Conservation (phyloP, 2,113 vertebrate species). For the Pomatorhinus ruficollis region DNA sequence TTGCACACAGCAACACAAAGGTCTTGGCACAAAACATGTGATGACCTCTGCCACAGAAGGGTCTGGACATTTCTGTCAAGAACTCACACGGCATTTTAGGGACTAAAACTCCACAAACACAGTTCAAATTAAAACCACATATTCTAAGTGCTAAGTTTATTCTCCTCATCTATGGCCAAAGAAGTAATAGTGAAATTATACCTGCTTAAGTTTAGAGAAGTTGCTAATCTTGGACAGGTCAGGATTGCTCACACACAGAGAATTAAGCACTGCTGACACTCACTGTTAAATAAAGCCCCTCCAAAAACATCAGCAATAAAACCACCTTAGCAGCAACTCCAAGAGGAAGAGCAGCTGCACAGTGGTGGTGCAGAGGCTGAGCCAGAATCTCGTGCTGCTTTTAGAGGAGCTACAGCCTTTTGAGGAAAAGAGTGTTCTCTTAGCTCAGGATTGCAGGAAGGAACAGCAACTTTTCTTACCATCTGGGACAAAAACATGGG, state of each 20-base stretch:
- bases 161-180: not conserved
- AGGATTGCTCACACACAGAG: not conserved
- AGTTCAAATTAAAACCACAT: not conserved
- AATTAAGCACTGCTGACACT: not conserved
- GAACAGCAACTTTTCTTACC: slow-evolving; percentile 52
- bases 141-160: not conserved
- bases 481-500: not conserved
- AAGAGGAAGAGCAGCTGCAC: not conserved
- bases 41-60: not conserved
- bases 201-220: fast-evolving
- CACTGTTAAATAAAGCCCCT: not conserved
- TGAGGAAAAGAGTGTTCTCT: not conserved
- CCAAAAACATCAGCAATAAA: not conserved
- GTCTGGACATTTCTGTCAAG: not conserved
- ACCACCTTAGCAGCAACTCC: not conserved
- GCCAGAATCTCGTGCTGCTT: not conserved
- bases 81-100: not conserved
- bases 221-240: not conserved
- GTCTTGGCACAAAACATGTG: not conserved
- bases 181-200: not conserved
- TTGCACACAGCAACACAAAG: not conserved
- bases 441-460: not conserved
- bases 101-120: not conserved
- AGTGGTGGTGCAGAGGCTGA: not conserved
- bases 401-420: not conserved